Base-by-base conservation (phyloP, 1,140 invertebrate genomes). In the Eufriesea mexicana region DNA sequence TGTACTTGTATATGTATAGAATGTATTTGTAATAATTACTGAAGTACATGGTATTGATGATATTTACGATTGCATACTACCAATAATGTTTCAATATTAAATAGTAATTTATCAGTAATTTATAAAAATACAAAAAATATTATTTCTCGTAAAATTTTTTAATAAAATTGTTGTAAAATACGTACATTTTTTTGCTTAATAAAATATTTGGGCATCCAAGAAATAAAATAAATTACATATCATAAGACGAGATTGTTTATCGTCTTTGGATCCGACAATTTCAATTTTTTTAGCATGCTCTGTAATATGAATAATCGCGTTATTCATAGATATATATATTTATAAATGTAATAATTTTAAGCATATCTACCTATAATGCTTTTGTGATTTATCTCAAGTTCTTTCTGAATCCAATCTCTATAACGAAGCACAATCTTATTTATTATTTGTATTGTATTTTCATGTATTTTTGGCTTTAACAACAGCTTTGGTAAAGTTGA, bases 191-290 rank as follows among this genome's bases (percentile, higher is more conserved):
- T 16, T 75, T 49, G n/a, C 35, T 91, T 77, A 94, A 85, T 88
- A 93, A 76, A 92, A 94, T 70, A 92, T 75, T 78, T 92, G 85
- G 62, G 84, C 89, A 83, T 94, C 89, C 20, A 93, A 76, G 72
- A 93, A 94, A 70, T 94, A 92, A 81, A 94, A 93, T 67, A 94
- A 87, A 89, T 94, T 94, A 67, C 90, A 93, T 49, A 94, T 92
- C 83, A 84, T 92, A 1, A 93, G 87, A 20, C 93, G 89, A 45
- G 93, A 93, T 57, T 79, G 85, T 64, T 89, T 87, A 20, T 91
- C 82, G 74, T 94, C 81, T 9, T 84, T 82, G 1, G 91, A 90
- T 72, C 91, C 92, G 47, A 88, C 71, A 54, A 94, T 91, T 71
- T 93, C 78, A 70, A 94, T 93, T 14, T 59, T 87, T 79, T 92